phyloP scores from a whole-genome alignment of 2,113 vertebrate species.

The Trichomycterus rosablanca region DNA sequence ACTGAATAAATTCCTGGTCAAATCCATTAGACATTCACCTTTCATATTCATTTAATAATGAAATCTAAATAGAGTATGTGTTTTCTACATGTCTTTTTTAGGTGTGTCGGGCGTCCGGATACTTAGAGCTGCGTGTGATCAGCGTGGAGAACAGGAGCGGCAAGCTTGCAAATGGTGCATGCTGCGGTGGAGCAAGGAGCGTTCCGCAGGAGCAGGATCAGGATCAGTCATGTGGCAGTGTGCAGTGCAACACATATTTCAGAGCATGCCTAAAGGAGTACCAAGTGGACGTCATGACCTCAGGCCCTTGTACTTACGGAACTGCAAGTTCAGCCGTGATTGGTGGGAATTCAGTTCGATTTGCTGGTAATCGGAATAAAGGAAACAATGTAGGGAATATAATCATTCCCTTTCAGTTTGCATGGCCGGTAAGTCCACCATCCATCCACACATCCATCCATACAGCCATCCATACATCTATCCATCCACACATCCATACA shows the following conservation, averaged over 20 bases:
- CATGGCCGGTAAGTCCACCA: conserved; percentile 85
- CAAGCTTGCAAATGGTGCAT: conserved; percentile 82
- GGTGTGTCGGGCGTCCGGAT: conserved; percentile 82
- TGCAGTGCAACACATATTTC: conserved; percentile 91
- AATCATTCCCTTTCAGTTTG: conserved; percentile 86
- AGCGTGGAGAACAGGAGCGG: conserved; percentile 84
- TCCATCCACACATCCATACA: too few species aligned
- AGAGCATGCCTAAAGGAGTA: conserved; percentile 92
- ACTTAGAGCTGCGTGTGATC: conserved; percentile 91
- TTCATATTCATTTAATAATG: too few species aligned
- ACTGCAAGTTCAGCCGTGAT: conserved; percentile 82
- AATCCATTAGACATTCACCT: too few species aligned
- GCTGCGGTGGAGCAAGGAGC: conserved; percentile 77
- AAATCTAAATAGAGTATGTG: too few species aligned
- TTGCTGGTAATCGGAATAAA: conserved; percentile 67
- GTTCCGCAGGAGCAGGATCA: conserved; percentile 63
- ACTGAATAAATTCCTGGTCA: too few species aligned
- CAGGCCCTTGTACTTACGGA: conserved; percentile 83
- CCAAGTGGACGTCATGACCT: conserved; percentile 81
- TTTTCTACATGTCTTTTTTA: too few species aligned
- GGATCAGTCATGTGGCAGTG: conserved; percentile 72
- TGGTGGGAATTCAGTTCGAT: conserved; percentile 89
- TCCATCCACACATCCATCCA: too few species aligned
- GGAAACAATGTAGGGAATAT: conserved; percentile 74
- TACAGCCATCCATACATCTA: too few species aligned